These are phyloP conservation scores for Tupaia tana DNA, from an alignment of 2,113 vertebrate species.

Conservation along the genomic window DNA sequence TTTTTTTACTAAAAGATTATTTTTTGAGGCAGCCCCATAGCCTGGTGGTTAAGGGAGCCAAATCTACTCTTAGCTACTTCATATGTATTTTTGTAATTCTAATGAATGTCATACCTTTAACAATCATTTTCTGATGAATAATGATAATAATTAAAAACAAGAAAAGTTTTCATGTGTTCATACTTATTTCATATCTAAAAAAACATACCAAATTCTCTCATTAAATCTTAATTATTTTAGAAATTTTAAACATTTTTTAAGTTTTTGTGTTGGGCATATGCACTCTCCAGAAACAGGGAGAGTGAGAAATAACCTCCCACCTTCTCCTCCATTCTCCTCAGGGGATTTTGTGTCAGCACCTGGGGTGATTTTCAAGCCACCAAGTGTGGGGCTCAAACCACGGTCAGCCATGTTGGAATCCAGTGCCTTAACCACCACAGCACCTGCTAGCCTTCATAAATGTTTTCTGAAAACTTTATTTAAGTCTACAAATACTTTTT, in stretches of 20 bases:
- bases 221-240: not conserved
- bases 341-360: too few relatives aligned
- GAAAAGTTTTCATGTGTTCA: not conserved
- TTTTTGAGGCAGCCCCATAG: not conserved
- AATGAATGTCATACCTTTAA: not conserved
- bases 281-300: too few relatives aligned
- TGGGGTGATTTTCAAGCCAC: too few relatives aligned
- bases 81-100: not conserved
- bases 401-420: too few relatives aligned
- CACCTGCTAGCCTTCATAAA: too few relatives aligned
- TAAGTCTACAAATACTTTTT: not conserved
- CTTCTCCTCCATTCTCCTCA: too few relatives aligned
- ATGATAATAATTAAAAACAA: not conserved
- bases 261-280: too few relatives aligned
- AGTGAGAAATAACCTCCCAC: too few relatives aligned
- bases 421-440: too few relatives aligned
- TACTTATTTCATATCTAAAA: not conserved
- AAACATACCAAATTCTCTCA: not conserved
- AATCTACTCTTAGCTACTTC: not conserved
- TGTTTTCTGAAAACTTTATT: too few relatives aligned
- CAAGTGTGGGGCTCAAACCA: too few relatives aligned
- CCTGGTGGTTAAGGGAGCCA: too few relatives aligned
- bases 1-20: not conserved
- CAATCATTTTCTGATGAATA: not conserved
- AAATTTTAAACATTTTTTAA: not conserved